Evolutionary conservation across 2,888 invertebrate species (phyloP), one percentile per base, ranked within the genome.

Genomic region (Nebria salina): DNA sequence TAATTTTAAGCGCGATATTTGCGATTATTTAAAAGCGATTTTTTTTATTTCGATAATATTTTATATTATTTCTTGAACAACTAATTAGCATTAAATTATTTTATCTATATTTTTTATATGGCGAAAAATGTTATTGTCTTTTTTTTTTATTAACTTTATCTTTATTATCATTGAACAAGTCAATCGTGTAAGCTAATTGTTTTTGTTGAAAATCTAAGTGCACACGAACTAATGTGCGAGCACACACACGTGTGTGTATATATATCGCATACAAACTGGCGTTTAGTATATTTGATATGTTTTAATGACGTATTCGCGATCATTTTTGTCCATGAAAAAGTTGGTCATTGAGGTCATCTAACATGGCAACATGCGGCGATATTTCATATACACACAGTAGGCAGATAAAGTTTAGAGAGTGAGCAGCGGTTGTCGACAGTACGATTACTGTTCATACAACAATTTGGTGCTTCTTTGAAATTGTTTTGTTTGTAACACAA

Each of bases 271-370:
- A 34, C 34, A 34, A 34, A 34, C 13, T 6, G 8, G 54, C 54
- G 8, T 54, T 54, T 54, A 54, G 54, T 54, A 54, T 8, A 54
- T 54, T 54, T 54, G 54, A 54, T 54, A 13, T 54, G 8, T 54
- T 54, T 54, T 54, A 54, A 54, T 54, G 54, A 54, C 54, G 54
- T 54, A 54, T 54, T 54, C 54, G 54, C 54, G 8, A 54, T 72
- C 43, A 74, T 74, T 73, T 74, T 43, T 74, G 74, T 75, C 68
- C 79, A 54, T 77, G 72, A 77, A 72, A 72, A 72, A 43, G 65
- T 65, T 79, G 75, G 74, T 75, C 72, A 78, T 66, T 72, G 64
- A 64, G 78, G 78, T 78, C 79, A 79, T 66, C 68, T 54, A 79
- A 79, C 79, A 79, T 79, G 68, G 79, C 73, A 79, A 79, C 79